Conservation (phyloP, 1,140 invertebrate genomes). For the Atta colombica region DNA sequence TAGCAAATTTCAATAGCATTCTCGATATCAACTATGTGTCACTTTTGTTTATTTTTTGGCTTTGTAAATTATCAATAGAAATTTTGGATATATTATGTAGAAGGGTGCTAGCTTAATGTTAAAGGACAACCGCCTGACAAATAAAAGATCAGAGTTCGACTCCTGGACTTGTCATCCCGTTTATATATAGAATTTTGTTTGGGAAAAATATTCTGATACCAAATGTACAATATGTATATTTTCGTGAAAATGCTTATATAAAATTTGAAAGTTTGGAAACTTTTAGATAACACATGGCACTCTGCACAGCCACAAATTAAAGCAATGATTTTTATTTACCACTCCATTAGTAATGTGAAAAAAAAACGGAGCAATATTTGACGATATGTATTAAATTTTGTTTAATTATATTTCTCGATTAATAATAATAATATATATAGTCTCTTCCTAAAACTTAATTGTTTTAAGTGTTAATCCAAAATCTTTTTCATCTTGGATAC, state of each 20-base stretch:
- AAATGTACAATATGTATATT: too few relatives aligned
- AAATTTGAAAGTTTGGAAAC: too few relatives aligned
- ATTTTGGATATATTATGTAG: neutral
- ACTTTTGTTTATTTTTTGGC: conserved; percentile 40
- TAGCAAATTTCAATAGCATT: conserved; percentile 62
- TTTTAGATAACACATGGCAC: neutral
- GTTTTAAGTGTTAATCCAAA: conserved; percentile 41
- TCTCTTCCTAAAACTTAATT: conserved; percentile 18
- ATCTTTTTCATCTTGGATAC: neutral
- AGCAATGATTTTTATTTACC: conserved; percentile 30
- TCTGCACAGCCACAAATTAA: neutral
- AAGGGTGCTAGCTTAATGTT: too few relatives aligned
- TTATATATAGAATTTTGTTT: too few relatives aligned
- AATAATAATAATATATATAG: neutral
- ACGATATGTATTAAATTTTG: neutral
- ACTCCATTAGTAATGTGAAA: neutral
- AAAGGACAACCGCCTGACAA: too few relatives aligned
- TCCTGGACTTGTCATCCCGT: too few relatives aligned
- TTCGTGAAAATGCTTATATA: too few relatives aligned
- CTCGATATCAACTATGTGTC: conserved; percentile 52
- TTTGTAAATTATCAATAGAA: conserved; percentile 69
- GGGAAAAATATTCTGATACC: too few relatives aligned
- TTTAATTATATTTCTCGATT: conserved; percentile 13
- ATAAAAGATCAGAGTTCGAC: too few relatives aligned
- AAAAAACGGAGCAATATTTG: conserved; percentile 18